Evolutionary conservation across 2,888 invertebrate species (phyloP).

Genomic region (Acronicta aceris): DNA sequence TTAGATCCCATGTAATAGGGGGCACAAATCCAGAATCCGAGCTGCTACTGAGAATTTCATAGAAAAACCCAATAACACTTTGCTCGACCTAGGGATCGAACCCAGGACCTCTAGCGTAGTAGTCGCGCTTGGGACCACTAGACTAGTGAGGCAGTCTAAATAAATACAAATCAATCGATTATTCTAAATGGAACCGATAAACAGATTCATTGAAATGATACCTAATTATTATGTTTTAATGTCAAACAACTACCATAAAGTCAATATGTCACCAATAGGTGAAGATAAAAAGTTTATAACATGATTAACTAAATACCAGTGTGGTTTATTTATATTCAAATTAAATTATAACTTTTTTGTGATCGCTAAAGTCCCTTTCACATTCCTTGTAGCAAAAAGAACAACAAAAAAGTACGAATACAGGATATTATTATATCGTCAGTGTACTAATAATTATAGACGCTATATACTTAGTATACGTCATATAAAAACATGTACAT

Average conservation of each 20-base stretch:
- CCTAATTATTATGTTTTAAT: conserved; percentile 22
- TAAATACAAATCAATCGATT: no score
- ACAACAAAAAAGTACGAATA: conserved; percentile 38
- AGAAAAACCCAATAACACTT: no score
- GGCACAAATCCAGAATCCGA: no score
- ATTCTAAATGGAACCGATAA: no score
- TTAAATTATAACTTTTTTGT: conserved; percentile 29
- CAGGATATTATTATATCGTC: conserved; percentile 35
- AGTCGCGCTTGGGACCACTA: no score
- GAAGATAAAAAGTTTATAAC: conserved; percentile 23
- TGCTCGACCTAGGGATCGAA: no score
- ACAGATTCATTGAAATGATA: no score
- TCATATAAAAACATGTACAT: background rate
- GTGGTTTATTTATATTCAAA: conserved; percentile 26
- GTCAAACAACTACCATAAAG: conserved; percentile 34
- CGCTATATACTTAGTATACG: background rate
- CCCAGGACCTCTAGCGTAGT: no score
- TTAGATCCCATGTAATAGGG: no score
- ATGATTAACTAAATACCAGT: conserved; percentile 14
- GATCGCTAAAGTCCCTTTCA: conserved; percentile 42
- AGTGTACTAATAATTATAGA: conserved; percentile 19
- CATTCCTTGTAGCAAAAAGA: conserved; percentile 47
- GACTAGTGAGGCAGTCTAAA: no score
- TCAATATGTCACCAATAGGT: conserved; percentile 31
- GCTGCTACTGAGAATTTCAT: no score